These are phyloP conservation scores for Elachura formosa DNA, from an alignment of 2,113 vertebrate species.

Conservation along the genomic window DNA sequence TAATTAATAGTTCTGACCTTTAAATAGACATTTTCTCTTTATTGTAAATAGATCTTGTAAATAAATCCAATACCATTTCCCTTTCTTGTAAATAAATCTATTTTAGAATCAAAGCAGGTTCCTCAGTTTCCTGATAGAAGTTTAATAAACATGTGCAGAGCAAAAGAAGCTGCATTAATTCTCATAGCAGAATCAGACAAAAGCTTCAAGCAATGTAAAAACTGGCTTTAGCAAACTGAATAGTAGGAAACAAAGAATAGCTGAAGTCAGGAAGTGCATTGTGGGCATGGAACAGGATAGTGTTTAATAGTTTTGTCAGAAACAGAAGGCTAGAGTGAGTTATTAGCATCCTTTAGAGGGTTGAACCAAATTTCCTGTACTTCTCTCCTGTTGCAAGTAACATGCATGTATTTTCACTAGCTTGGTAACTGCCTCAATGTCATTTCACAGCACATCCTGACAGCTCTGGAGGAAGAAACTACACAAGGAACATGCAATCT, in stretches of 20 bases:
- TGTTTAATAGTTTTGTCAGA: slow-evolving; percentile 45
- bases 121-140: slow-evolving; percentile 42
- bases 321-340: not conserved
- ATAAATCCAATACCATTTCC: not conserved
- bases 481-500: not conserved
- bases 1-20: not conserved
- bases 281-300: slow-evolving; percentile 33
- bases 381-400: slow-evolving; percentile 9
- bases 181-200: slow-evolving; percentile 41
- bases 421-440: not conserved
- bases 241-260: slow-evolving; percentile 61
- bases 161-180: slow-evolving; percentile 32
- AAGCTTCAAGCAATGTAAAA: slow-evolving; percentile 35
- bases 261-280: slow-evolving; percentile 54
- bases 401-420: slow-evolving; percentile 22
- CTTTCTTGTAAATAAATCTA: slow-evolving; percentile 15
- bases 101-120: slow-evolving; percentile 44
- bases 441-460: not conserved
- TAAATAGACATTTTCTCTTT: not conserved
- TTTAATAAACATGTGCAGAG: slow-evolving; percentile 64
- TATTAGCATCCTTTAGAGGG: slow-evolving; percentile 14
- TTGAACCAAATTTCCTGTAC: slow-evolving; percentile 35
- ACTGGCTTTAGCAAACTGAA: slow-evolving; percentile 42
- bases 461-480: slow-evolving; percentile 24
- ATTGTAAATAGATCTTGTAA: not conserved